Conservation (phyloP, 2,797 vertebrate genomes). For the Phataginus tricuspis region DNA sequence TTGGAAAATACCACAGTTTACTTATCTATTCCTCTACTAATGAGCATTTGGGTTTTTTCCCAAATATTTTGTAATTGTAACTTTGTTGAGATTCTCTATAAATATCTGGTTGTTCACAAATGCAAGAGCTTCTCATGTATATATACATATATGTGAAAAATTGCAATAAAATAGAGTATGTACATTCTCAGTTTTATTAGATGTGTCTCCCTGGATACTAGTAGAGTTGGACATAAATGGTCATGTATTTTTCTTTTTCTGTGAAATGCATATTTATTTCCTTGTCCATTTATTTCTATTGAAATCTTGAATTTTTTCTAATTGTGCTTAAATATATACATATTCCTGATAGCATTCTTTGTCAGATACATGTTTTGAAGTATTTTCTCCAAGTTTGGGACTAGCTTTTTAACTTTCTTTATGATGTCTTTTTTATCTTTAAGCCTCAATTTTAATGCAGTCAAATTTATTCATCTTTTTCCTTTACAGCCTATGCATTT, state of each 20-base stretch:
- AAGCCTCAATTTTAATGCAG: slow-evolving; percentile 30
- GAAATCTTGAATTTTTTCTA: slow-evolving; percentile 8
- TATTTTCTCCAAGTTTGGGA: neutral
- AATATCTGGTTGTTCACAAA: neutral
- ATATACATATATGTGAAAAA: neutral
- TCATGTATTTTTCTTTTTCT: slow-evolving; percentile 19
- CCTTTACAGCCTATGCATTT: neutral
- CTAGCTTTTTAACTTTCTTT: slow-evolving; percentile 40
- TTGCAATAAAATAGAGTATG: neutral
- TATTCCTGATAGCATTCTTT: slow-evolving; percentile 5
- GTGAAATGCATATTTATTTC: neutral
- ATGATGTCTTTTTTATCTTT: neutral
- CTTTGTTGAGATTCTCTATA: slow-evolving; percentile 16
- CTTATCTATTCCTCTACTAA: slow-evolving; percentile 19
- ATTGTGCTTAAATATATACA: neutral
- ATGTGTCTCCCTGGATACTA: slow-evolving; percentile 7
- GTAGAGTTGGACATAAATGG: neutral
- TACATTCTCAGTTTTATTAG: neutral
- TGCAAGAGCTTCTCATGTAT: neutral
- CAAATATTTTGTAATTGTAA: slow-evolving; percentile 4
- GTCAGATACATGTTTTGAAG: slow-evolving; percentile 25
- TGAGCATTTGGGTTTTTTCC: neutral
- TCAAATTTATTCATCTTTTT: neutral
- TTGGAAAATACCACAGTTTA: slow-evolving; percentile 40
- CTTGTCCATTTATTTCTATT: neutral